Conservation (phyloP, 2,888 invertebrate genomes). For the Hirtodrosophila alboralis region DNA sequence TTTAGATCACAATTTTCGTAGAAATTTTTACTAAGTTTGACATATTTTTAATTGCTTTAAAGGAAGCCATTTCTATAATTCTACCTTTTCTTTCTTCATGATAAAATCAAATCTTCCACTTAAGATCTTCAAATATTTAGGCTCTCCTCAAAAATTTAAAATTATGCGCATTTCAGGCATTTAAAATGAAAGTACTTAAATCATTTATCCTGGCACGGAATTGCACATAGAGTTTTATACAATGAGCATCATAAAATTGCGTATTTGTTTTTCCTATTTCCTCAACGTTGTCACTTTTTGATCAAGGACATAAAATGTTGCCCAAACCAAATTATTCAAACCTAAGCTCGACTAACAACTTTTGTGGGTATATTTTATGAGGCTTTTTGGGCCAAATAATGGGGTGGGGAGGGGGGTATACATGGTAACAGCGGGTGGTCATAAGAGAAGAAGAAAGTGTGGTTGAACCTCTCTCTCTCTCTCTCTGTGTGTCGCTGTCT, state of each 20-base stretch:
- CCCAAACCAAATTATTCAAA: slow-evolving; percentile 18
- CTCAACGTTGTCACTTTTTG: slow-evolving; percentile 32
- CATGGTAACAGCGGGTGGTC: slow-evolving; percentile 27
- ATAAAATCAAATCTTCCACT: no score
- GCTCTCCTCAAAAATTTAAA: no score
- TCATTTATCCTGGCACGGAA: slow-evolving; percentile 19
- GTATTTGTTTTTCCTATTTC: slow-evolving; percentile 2
- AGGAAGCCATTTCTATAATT: no score
- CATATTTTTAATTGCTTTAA: no score
- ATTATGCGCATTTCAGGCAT: no score
- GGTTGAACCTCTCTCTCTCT: slow-evolving; percentile 3
- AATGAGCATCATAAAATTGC: slow-evolving; percentile 25
- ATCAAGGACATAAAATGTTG: slow-evolving; percentile 33
- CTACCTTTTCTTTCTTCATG: no score
- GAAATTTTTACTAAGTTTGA: no score
- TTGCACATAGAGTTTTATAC: slow-evolving; percentile 25
- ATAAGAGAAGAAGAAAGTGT: slow-evolving; percentile 27
- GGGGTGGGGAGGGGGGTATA: no score
- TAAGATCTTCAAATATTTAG: no score
- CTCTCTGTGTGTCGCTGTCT: no score
- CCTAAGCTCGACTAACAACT: slow-evolving; percentile 39
- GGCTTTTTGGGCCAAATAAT: slow-evolving; percentile 14
- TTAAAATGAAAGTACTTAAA: background rate
- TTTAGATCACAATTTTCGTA: no score
- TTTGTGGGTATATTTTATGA: slow-evolving; percentile 68